Evolutionary conservation across 1,140 invertebrate genomes (phyloP), one percentile per base, ranked within the genome.

Genomic region (Halyomorpha halys): DNA sequence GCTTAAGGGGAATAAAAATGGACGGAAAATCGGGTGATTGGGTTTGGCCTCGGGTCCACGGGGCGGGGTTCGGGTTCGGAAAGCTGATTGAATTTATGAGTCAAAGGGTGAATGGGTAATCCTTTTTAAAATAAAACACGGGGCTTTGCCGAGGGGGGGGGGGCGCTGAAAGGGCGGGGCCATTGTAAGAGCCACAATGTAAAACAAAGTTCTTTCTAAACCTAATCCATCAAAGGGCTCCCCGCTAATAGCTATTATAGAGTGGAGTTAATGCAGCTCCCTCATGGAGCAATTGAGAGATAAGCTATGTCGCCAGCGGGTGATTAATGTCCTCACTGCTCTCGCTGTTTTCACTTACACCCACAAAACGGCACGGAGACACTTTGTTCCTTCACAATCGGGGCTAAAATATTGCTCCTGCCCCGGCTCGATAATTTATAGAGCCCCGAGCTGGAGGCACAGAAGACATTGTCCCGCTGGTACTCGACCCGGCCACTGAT

Each of bases 131-230:
- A 49, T 49, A 49, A 49, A 49, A 49, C 47, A 49, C 47, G 16
- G 54, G 25, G 25, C n/a, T n/a, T 27, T 59, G 21, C 3, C 21
- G 53, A n/a, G 53, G 53, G 25, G 25, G n/a, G 25, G 53, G 30
- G 54, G 21, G 16, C 8, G 54, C 25, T 25, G 18, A n/a, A 34
- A 34, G 25, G 23, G 54, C 19, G 23, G 18, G 5, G 15, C 54
- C 54, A 59, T 59, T 59, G 54, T 59, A 21, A 21, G 16, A 23
- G 54, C 8, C 54, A 23, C 54, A 59, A 59, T 59, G 54, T 59
- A 59, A 59, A 59, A 59, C 54, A 59, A 59, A 59, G 54, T 59
- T 34, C 54, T 59, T 59, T 34, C 54, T 23, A 4, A 59, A n/a
- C 4, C 54, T 59, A 59, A 59, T 59, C 54, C 54, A 59, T 59